Evolutionary conservation across 2,113 vertebrate species (phyloP).

Genomic region (Carettochelys insculpta): DNA sequence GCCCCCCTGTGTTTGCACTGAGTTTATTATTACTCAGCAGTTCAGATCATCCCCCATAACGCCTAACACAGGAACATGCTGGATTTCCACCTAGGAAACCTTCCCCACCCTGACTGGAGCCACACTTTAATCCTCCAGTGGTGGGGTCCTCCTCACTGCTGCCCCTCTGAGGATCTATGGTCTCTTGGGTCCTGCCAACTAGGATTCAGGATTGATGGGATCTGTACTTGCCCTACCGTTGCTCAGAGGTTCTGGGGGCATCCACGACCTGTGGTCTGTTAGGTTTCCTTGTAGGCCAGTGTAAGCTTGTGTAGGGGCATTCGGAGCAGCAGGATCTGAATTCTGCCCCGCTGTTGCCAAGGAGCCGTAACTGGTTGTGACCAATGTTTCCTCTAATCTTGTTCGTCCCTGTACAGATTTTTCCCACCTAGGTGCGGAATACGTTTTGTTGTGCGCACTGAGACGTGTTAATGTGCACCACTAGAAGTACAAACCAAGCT

Average conservation of each 20-base stretch:
- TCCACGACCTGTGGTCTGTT: rapidly evolving
- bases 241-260: neutral
- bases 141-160: neutral
- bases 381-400: too few relatives aligned
- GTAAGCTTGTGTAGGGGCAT: rapidly evolving
- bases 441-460: too few relatives aligned
- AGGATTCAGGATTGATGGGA: rapidly evolving
- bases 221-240: rapidly evolving
- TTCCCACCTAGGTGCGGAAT: too few relatives aligned
- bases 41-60: neutral
- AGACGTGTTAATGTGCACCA: too few relatives aligned
- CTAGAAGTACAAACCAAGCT: too few relatives aligned
- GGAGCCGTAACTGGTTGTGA: too few relatives aligned
- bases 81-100: neutral
- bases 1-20: too few relatives aligned
- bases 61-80: neutral
- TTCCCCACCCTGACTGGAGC: rapidly evolving
- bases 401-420: too few relatives aligned
- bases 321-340: neutral
- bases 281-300: neutral
- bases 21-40: too few relatives aligned
- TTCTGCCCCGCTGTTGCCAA: neutral
- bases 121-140: neutral
- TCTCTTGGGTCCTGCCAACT: neutral
- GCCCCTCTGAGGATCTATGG: neutral